These are phyloP conservation scores for Apolygus lucorum DNA, from an alignment of 1,140 invertebrate species.

Conservation along the genomic window DNA sequence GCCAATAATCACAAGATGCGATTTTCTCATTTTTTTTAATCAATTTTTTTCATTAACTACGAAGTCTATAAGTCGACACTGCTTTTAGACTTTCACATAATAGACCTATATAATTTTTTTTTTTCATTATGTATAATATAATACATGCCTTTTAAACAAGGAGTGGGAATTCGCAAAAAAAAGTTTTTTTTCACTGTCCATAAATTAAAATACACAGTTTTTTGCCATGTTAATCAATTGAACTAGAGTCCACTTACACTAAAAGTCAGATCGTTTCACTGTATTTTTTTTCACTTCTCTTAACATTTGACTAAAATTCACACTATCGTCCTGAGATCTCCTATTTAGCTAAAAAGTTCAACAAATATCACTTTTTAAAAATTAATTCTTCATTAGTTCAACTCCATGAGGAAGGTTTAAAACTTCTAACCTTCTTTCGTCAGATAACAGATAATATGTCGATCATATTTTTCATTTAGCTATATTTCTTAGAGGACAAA, in stretches of 20 bases:
- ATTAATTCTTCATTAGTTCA: background rate
- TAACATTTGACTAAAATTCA: slow-evolving; percentile 25
- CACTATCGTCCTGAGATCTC: slow-evolving; percentile 23
- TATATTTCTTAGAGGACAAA: too few relatives aligned
- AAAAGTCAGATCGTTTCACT: slow-evolving; percentile 14
- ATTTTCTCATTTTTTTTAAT: slow-evolving; percentile 8
- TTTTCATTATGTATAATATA: slow-evolving; percentile 27
- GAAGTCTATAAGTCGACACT: slow-evolving; percentile 3
- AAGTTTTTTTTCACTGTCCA: background rate
- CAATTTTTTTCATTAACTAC: slow-evolving; percentile 8
- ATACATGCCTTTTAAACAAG: slow-evolving; percentile 26
- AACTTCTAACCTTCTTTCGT: too few relatives aligned
- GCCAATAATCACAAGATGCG: background rate
- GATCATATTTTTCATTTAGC: too few relatives aligned
- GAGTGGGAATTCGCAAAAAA: slow-evolving; percentile 18
- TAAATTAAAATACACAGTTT: slow-evolving; percentile 7
- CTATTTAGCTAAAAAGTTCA: slow-evolving; percentile 21
- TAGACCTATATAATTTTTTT: slow-evolving; percentile 18
- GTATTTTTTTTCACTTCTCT: slow-evolving; percentile 17
- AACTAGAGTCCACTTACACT: slow-evolving; percentile 27
- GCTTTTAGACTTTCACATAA: background rate
- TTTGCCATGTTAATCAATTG: slow-evolving; percentile 22
- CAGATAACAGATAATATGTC: too few relatives aligned
- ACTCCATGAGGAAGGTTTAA: background rate
- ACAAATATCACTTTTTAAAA: slow-evolving; percentile 21